Base-by-base conservation (phyloP, 2,888 invertebrate species). In the Noctua janthina region DNA sequence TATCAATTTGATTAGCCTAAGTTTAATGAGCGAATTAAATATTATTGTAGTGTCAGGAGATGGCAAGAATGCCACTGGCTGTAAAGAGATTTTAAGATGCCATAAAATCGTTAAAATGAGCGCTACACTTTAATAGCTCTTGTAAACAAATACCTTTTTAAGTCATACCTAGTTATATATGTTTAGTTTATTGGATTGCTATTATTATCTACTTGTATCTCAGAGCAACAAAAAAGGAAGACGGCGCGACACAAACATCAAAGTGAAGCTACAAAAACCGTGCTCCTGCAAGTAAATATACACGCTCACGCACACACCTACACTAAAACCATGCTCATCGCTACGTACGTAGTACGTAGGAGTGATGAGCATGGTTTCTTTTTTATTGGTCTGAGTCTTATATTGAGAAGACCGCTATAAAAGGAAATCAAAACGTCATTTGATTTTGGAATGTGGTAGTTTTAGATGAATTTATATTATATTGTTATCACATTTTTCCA, bases 21-120 rank as follows among this genome's bases (percentile, higher is more conserved):
- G 66, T 86, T 76, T 78, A 70, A 77, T 73, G 69, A 86, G 70
- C n/a, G 64, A 75, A 82, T 77, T 86, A 81, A 88, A 77, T 77
- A 88, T 46, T 66, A 69, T 56, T 82, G 69, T 77, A 71, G 56
- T 73, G 62, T 59, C 54, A 75, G 59, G 29, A 75, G 82, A 81
- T 67, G 49, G 75, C 56, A 67, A 74, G 23, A 70, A 59, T 64
- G 85, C 88, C 85, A 85, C 88, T 82, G 85, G 86, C 64, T 73
- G 73, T 85, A 86, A 88, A 85, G 46, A 77, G 43, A 13, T 75
- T 87, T 88, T 86, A 86, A 82, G 77, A 76, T 73, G 88, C 83
- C 29, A 78, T 85, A 77, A 85, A 88, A 75, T 43, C 6, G 59
- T 88, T 66, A 68, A 82, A 75, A 88, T 67, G 64, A 62, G 20